These are phyloP conservation scores for Callyntrura sp. DNA, from an alignment of 2,888 invertebrate genomes.

Conservation along the genomic window DNA sequence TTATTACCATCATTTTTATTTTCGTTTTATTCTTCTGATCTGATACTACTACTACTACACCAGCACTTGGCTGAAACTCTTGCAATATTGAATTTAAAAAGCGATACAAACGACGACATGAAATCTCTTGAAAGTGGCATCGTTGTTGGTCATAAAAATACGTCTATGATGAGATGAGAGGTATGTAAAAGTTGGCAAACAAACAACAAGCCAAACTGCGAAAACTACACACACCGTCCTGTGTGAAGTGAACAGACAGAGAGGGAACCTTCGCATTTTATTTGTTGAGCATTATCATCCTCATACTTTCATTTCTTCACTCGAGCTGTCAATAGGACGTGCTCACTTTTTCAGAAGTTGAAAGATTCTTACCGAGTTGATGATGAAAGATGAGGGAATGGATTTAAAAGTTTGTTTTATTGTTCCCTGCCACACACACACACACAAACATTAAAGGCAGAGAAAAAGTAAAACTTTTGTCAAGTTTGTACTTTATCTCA, in stretches of 20 bases:
- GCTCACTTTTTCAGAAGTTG: neutral
- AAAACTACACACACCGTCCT: no score
- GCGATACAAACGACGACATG: no score
- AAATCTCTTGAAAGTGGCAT: neutral
- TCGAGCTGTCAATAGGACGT: neutral
- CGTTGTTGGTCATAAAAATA: neutral
- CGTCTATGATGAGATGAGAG: neutral
- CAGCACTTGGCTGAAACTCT: no score
- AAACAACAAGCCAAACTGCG: no score
- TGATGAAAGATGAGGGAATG: constrained; percentile 33
- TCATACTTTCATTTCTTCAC: neutral
- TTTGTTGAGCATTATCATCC: neutral
- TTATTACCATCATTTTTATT: neutral
- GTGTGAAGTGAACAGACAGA: neutral
- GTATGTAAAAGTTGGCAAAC: neutral
- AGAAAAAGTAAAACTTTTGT: neutral
- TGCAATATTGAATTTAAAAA: no score
- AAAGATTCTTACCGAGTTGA: neutral
- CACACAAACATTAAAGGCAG: neutral
- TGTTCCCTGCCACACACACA: no score
- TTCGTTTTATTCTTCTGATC: no score
- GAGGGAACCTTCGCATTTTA: no score
- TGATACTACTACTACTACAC: no score
- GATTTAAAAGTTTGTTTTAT: neutral
- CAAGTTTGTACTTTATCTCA: neutral